Evolutionary conservation across 2,113 vertebrate genomes (phyloP).

Genomic region (Orycteropus afer): DNA sequence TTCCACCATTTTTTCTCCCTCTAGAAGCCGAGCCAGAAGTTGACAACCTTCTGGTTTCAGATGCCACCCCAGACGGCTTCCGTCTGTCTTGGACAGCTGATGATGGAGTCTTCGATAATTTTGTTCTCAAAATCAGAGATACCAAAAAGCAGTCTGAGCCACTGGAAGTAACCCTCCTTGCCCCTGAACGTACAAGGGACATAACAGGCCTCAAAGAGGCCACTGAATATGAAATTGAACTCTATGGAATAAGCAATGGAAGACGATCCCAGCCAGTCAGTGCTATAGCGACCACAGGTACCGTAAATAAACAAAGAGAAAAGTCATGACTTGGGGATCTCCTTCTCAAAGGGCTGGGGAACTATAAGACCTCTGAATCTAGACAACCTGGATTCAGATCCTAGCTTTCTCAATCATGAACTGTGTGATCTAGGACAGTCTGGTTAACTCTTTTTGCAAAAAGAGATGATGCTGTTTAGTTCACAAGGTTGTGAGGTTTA

Average conservation of each 20-base stretch:
- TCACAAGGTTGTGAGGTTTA: background rate
- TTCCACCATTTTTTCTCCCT: conserved; percentile 76
- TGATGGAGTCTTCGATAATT: conserved; percentile 93
- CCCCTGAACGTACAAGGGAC: conserved; percentile 88
- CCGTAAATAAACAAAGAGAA: conserved; percentile 27
- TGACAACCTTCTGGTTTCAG: conserved; percentile 92
- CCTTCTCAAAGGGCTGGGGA: background rate
- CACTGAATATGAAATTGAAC: conserved; percentile 92
- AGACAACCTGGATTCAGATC: conserved; percentile 24
- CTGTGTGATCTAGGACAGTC: background rate
- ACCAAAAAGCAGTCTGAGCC: conserved; percentile 86
- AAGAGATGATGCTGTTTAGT: background rate
- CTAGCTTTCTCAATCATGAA: background rate
- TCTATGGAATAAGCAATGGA: conserved; percentile 93
- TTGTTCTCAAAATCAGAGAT: conserved; percentile 93
- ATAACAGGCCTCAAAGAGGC: conserved; percentile 91
- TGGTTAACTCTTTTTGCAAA: background rate
- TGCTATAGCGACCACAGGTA: conserved; percentile 94
- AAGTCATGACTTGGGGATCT: background rate
- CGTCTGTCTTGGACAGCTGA: conserved; percentile 94
- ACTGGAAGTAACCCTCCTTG: conserved; percentile 89
- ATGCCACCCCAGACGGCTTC: conserved; percentile 90
- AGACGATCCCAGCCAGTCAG: conserved; percentile 90
- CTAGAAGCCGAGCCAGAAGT: conserved; percentile 95
- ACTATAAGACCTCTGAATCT: background rate